Evolutionary conservation across 2,113 vertebrate species (phyloP).

Genomic region (Gymnocephalus cernua): DNA sequence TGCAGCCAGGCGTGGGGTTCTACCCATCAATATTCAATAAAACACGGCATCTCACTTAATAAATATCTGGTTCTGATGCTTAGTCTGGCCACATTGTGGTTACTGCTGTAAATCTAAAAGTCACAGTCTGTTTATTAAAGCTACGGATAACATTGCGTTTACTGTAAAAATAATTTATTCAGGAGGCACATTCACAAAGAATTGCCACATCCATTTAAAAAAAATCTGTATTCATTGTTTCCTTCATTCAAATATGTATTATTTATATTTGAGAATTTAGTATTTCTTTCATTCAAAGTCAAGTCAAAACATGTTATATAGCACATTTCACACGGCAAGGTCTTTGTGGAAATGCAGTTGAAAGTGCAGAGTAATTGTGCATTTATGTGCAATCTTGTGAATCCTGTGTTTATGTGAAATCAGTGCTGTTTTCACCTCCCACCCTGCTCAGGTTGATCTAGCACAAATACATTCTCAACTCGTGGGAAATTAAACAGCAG

Average conservation of each 20-base stretch:
- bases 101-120: slow-evolving; percentile 29
- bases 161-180: slow-evolving; percentile 1
- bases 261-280: background rate
- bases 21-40: slow-evolving; percentile 28
- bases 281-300: background rate
- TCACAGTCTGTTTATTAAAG: slow-evolving; percentile 26
- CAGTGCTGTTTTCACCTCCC: background rate
- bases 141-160: background rate
- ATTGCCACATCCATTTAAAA: background rate
- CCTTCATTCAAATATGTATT: background rate
- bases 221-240: background rate
- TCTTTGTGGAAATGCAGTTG: background rate
- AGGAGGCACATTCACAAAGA: background rate
- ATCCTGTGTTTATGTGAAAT: slow-evolving; percentile 9
- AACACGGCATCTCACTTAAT: slow-evolving; percentile 26
- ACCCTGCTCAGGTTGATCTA: background rate
- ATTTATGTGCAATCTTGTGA: slow-evolving; percentile 13
- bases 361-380: background rate
- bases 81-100: slow-evolving; percentile 17
- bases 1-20: background rate
- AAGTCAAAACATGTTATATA: too few species aligned
- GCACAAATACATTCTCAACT: background rate
- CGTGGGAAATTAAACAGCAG: background rate
- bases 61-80: slow-evolving; percentile 24
- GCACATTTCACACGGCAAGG: background rate